A percentile compares a stretch with the other conserved stretches of the same genome.
These are phyloP conservation scores for Cyphomyrmex costatus DNA, from an alignment of 1,140 invertebrate genomes.

Conservation along the genomic window DNA sequence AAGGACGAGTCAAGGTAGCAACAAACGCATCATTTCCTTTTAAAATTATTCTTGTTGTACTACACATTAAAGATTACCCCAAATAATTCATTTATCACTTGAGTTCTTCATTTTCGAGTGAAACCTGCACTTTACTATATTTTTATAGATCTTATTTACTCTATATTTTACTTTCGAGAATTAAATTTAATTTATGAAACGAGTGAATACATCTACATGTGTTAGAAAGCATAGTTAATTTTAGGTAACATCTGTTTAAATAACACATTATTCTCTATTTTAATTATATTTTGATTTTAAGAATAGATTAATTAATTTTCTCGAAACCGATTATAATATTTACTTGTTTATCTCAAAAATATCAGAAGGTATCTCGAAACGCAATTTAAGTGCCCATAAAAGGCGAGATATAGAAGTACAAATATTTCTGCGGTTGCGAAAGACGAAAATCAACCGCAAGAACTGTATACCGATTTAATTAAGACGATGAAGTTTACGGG, in stretches of 20 bases:
- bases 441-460: conserved; percentile 7
- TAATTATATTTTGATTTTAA: conserved; percentile 1
- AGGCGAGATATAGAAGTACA: conserved; percentile 24
- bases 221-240: neutral
- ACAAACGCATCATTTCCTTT: neutral
- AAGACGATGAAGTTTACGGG: conserved; percentile 65
- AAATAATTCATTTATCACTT: conserved; percentile 63
- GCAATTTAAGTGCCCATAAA: neutral
- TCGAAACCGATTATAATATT: neutral
- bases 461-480: conserved; percentile 64
- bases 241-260: neutral
- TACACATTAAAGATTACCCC: conserved; percentile 50
- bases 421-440: neutral
- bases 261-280: neutral
- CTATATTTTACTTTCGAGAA: neutral
- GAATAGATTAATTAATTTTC: neutral
- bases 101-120: conserved; percentile 62
- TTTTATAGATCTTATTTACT: conserved; percentile 44
- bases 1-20: neutral
- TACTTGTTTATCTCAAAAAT: neutral
- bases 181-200: conserved; percentile 17
- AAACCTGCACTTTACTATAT: conserved; percentile 3
- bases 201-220: neutral
- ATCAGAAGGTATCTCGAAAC: neutral
- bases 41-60: neutral